A percentile compares a stretch with the other conserved stretches of the same genome.
phyloP scores from a whole-genome alignment of 2,113 vertebrate species.

The Pardalotus punctatus region DNA sequence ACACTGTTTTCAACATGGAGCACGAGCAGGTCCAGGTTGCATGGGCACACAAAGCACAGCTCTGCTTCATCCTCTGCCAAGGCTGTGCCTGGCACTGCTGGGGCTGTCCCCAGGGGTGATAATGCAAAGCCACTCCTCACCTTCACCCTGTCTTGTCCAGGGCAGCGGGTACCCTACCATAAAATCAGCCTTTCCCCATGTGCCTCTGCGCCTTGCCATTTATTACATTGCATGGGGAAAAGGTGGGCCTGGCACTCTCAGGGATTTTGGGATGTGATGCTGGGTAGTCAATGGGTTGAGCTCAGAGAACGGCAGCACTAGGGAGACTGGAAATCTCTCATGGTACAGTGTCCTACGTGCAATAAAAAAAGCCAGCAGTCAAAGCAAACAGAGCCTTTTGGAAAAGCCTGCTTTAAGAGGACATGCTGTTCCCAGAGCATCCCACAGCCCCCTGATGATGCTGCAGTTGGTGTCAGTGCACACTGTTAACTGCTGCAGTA shows the following conservation, averaged over 20 bases:
- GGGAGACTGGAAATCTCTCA: not conserved
- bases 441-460: not conserved
- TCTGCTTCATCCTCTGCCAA: not conserved
- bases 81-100: not conserved
- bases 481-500: not conserved
- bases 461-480: not conserved
- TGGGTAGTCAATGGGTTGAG: not conserved
- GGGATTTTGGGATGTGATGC: not conserved
- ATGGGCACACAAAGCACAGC: not conserved
- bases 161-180: not conserved
- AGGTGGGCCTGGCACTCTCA: not conserved
- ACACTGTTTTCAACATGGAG: fast-evolving
- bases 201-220: not conserved
- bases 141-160: not conserved
- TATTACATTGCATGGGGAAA: not conserved
- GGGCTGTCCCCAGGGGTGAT: not conserved
- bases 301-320: not conserved
- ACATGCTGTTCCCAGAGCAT: not conserved
- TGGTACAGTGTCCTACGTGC: fast-evolving
- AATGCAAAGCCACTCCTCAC: not conserved
- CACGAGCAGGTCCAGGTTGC: fast-evolving
- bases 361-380: not conserved
- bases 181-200: not conserved
- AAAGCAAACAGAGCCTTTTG: not conserved
- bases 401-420: not conserved